Base-by-base conservation (phyloP, 2,888 invertebrate genomes). In the Abscondita cerata region DNA sequence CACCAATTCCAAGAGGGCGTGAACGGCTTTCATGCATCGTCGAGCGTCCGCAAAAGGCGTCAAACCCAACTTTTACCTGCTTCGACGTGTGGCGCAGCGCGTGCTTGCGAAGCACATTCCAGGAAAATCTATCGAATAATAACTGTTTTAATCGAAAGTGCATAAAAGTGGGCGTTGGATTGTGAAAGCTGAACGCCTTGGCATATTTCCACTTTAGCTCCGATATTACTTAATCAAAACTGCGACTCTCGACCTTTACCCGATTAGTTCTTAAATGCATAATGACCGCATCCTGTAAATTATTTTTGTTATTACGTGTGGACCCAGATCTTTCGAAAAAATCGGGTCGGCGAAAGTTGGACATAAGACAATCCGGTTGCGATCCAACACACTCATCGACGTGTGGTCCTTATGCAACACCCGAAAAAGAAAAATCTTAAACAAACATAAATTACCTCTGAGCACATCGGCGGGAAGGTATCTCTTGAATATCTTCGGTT, bases 71-170 rank as follows among this genome's bases (percentile, higher is more conserved):
- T 84, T 81, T 93, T 89, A 64, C 89, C 90, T 1, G 93, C 92
- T 77, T 93, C 93, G 53, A 94, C 89, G n/a, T n/a, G 94, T 95
- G 38, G 93, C 92, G 80, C 95, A 95, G 59, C 88, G 87, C 58
- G 95, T 95, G 4, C 94, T 93, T 0, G 95, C 95, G 82, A 95
- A 95, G 77, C 95, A 95, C 87, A 91, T 88, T 36, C 92, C 93
- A 48, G 95, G 95, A 85, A 95, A 95, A 81, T 95, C 95, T 88
- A 78, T 0, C 81, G 81, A 62, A 56, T 76, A 76, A 62, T 13
- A 41, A 12, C n/a, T n/a, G n/a, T n/a, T n/a, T 36, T 40, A 44
- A 44, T 18, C 19, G 44, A 16, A 19, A 18, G 11, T 44, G 44
- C 44, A 44, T 44, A 3, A 19, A n/a, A 4, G 16, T 44, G 44